These are phyloP conservation scores for Nyctibius bracteatus DNA, from an alignment of 2,113 vertebrate genomes.

Conservation along the genomic window DNA sequence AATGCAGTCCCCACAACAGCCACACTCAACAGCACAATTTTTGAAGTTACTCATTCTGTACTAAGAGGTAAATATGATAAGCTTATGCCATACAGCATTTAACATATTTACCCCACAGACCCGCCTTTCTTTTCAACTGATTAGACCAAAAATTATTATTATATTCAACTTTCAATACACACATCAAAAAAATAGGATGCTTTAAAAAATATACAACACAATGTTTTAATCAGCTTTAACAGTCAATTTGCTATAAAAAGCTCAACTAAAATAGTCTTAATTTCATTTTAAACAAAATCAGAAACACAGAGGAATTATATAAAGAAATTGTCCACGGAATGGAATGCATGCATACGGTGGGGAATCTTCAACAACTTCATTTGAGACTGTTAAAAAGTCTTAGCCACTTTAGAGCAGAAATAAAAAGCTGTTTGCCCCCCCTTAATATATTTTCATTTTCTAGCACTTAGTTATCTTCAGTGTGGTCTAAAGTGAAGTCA, in stretches of 20 bases:
- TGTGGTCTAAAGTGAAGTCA: conserved; percentile 69
- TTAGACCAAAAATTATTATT: conserved; percentile 59
- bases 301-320: conserved; percentile 73
- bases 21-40: conserved; percentile 67
- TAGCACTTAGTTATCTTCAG: conserved; percentile 67
- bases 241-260: conserved; percentile 75
- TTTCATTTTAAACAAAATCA: conserved; percentile 70
- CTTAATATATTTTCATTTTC: not conserved
- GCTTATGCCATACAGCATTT: conserved; percentile 29
- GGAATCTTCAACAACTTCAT: conserved; percentile 27
- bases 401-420: conserved; percentile 47
- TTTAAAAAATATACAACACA: conserved; percentile 79
- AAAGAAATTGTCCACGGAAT: conserved; percentile 65
- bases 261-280: conserved; percentile 73
- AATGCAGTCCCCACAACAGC: conserved; percentile 64
- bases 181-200: conserved; percentile 69
- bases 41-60: conserved; percentile 49
- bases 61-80: conserved; percentile 55
- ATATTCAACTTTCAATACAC: conserved; percentile 62
- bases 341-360: conserved; percentile 74
- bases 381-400: conserved; percentile 64
- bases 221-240: conserved; percentile 67
- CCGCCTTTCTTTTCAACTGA: conserved; percentile 50
- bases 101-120: conserved; percentile 60
- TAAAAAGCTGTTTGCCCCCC: conserved; percentile 41